phyloP scores from a whole-genome alignment of 2,797 vertebrate species.

The Myripristis murdjan region DNA sequence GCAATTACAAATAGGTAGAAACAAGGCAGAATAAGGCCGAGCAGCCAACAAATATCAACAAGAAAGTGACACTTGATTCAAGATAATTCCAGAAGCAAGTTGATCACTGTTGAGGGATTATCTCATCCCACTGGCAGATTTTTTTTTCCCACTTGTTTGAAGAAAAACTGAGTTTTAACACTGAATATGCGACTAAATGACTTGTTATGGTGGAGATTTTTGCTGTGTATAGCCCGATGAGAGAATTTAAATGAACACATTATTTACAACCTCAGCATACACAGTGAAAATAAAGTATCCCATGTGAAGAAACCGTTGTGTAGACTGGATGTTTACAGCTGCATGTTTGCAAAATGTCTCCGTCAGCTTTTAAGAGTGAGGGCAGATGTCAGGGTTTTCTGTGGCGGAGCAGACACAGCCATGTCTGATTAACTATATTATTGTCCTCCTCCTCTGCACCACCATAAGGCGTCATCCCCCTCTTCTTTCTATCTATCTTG shows the following conservation, averaged over 20 bases:
- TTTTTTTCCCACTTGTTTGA: too few species aligned
- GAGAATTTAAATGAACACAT: conserved; percentile 48
- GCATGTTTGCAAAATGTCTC: conserved; percentile 73
- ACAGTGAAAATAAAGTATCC: conserved; percentile 38
- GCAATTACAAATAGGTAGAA: too few species aligned
- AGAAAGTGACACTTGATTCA: too few species aligned
- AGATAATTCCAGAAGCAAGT: too few species aligned
- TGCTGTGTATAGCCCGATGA: too few species aligned
- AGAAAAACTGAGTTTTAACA: too few species aligned
- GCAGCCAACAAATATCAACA: too few species aligned
- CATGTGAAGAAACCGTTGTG: conserved; percentile 49
- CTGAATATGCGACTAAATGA: conserved; percentile 12
- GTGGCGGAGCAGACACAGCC: conserved; percentile 83
- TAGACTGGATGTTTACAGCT: conserved; percentile 64
- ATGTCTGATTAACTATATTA: conserved; percentile 88
- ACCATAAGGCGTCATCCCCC: conserved; percentile 55
- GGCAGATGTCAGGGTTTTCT: conserved; percentile 80
- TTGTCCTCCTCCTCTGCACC: conserved; percentile 77
- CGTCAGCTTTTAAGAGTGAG: conserved; percentile 72
- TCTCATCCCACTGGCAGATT: too few species aligned
- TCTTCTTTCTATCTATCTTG: conserved; percentile 66
- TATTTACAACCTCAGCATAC: conserved; percentile 28
- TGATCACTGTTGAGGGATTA: too few species aligned
- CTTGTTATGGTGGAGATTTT: conserved; percentile 10
- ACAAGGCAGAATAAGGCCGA: too few species aligned